Conservation (phyloP, 2,113 vertebrate genomes). For the Calidris pygmaea region DNA sequence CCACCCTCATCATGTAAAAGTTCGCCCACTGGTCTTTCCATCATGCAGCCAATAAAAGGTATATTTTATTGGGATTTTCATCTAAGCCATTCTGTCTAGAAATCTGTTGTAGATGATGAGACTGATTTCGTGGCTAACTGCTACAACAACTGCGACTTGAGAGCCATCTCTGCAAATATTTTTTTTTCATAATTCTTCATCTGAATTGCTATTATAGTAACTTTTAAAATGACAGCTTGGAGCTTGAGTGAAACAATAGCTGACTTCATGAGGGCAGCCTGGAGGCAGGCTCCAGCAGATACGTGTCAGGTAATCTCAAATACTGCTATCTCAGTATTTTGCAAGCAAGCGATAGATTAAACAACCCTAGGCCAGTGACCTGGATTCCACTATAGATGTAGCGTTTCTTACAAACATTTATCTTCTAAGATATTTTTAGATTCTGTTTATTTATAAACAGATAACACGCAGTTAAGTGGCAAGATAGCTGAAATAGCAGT, state of each 20-base stretch:
- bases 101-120: background rate
- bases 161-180: background rate
- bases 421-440: background rate
- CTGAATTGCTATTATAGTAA: background rate
- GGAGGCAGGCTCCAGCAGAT: background rate
- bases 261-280: background rate
- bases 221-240: background rate
- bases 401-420: background rate
- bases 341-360: background rate
- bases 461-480: background rate
- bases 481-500: background rate
- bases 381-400: background rate
- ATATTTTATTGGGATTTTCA: constrained; percentile 26
- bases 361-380: background rate
- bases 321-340: background rate
- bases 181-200: background rate
- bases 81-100: constrained; percentile 26
- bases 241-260: background rate
- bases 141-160: background rate
- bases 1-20: constrained; percentile 65
- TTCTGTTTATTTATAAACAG: background rate
- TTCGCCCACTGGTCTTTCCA: constrained; percentile 56
- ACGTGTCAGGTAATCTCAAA: background rate
- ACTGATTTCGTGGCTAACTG: background rate
- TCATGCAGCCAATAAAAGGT: constrained; percentile 67